Percentiles rank a stretch among this genome's conserved stretches.
Evolutionary conservation across 2,113 vertebrate species (phyloP).

Genomic region (Sceloporus tristichus): DNA sequence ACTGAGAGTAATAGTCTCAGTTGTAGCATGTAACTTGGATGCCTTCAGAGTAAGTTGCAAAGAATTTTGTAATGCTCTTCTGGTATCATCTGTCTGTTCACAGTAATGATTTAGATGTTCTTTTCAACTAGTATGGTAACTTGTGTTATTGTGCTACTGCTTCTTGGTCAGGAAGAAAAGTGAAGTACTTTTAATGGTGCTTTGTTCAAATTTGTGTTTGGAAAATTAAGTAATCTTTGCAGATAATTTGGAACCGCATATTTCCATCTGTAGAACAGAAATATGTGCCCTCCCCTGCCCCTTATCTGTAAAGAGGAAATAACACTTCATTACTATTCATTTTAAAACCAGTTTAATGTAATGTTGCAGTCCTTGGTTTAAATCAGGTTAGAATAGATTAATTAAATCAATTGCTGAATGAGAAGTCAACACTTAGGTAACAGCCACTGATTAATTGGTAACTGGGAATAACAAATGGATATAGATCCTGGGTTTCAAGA

Average conservation of each 20-base stretch:
- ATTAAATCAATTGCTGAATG: too few relatives aligned
- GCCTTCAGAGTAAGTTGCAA: background rate
- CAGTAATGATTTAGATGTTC: background rate
- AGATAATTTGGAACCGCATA: background rate
- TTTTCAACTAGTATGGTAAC: background rate
- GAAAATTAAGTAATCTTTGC: background rate
- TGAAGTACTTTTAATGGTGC: background rate
- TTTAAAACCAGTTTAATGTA: background rate
- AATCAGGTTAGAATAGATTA: too few relatives aligned
- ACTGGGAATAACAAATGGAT: background rate
- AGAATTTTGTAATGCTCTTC: background rate
- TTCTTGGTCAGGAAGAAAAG: background rate
- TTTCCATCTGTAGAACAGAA: background rate
- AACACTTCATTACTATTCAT: background rate
- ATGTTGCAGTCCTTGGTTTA: too few relatives aligned
- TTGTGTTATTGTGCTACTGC: background rate
- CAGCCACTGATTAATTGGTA: too few relatives aligned
- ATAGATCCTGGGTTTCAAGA: too few relatives aligned
- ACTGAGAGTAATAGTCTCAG: background rate
- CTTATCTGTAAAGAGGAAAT: background rate
- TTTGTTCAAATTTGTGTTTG: background rate
- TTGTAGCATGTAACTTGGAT: background rate
- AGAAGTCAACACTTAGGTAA: too few relatives aligned
- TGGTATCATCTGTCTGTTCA: background rate
- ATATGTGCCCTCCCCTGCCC: background rate